phyloP scores from a whole-genome alignment of 2,888 invertebrate genomes.

The Brachyopa scutellaris region DNA sequence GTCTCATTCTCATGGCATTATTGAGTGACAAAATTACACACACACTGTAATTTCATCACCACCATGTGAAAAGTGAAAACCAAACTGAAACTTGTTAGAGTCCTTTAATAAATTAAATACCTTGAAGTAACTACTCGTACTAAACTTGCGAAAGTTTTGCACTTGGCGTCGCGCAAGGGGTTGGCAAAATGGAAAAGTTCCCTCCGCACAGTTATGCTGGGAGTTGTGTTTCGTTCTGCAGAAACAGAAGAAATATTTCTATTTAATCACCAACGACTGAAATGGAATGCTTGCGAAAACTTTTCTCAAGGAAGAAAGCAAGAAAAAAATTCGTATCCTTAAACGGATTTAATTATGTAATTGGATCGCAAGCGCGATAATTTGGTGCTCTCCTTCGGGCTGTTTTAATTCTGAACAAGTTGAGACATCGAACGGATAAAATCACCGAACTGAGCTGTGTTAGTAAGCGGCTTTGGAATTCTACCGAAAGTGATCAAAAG shows the following conservation, averaged over 20 bases:
- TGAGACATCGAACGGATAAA: too few relatives aligned
- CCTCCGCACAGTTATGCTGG: slow-evolving; percentile 8
- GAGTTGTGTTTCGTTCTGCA: slow-evolving; percentile 7
- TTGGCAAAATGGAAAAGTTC: slow-evolving; percentile 23
- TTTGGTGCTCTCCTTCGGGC: too few relatives aligned
- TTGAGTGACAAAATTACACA: slow-evolving; percentile 50
- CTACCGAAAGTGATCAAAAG: too few relatives aligned
- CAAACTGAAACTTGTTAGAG: slow-evolving; percentile 13
- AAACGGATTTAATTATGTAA: slow-evolving; percentile 80
- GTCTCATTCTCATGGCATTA: slow-evolving; percentile 12
- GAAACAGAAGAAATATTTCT: slow-evolving; percentile 23
- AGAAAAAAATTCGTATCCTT: slow-evolving; percentile 25
- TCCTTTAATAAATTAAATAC: slow-evolving; percentile 56
- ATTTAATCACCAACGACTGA: slow-evolving; percentile 44
- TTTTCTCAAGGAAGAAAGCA: slow-evolving; percentile 16
- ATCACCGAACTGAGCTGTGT: too few relatives aligned
- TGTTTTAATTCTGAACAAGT: too few relatives aligned
- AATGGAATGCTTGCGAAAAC: slow-evolving; percentile 37
- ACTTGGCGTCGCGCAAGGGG: neutral
- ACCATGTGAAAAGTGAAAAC: slow-evolving; percentile 32
- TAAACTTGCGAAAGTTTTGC: slow-evolving; percentile 29
- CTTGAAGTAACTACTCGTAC: slow-evolving; percentile 21
- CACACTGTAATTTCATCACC: slow-evolving; percentile 21
- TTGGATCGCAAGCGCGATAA: too few relatives aligned
- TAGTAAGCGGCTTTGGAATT: too few relatives aligned